These are phyloP conservation scores for Phymanthus crucifer DNA, from an alignment of 92 coral and sea anemone genomes.

Conservation along the genomic window DNA sequence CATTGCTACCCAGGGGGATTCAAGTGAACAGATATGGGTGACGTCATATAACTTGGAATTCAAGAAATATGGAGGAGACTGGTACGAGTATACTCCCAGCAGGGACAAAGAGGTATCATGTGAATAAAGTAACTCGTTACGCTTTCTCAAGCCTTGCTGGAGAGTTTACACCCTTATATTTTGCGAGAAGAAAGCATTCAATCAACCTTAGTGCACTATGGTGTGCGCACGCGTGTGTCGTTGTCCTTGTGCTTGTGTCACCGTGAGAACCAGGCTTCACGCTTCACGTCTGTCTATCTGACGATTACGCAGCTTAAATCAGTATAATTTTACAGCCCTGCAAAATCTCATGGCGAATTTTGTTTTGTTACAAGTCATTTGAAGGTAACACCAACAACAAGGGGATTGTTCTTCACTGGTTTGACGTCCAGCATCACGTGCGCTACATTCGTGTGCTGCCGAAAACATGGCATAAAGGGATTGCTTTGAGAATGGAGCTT, in stretches of 20 bases:
- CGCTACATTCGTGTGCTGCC: slow-evolving; percentile 42
- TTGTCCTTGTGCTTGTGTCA: no score
- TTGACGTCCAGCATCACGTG: slow-evolving; percentile 19
- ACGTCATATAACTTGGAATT: slow-evolving; percentile 35
- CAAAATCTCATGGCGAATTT: background rate
- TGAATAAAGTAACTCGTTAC: no score
- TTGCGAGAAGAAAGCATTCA: no score
- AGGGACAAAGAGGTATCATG: slow-evolving; percentile 16
- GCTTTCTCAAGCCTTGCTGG: no score
- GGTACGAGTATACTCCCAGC: slow-evolving; percentile 30
- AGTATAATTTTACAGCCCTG: no score
- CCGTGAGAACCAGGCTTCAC: no score
- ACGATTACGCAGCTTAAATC: no score
- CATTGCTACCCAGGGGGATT: slow-evolving; percentile 38
- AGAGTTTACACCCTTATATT: no score
- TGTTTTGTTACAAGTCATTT: slow-evolving; percentile 16
- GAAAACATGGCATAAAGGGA: background rate
- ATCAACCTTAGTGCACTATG: no score
- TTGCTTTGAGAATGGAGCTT: slow-evolving; percentile 45
- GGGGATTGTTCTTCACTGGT: slow-evolving; percentile 29
- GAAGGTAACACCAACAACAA: slow-evolving; percentile 22
- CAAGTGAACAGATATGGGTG: slow-evolving; percentile 29
- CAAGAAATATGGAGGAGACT: background rate
- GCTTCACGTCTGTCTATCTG: no score
- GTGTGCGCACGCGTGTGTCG: no score